Percentiles rank a stretch among this genome's conserved stretches.
Conservation (phyloP, 2,797 vertebrate species). For the Silurus lanzhouensis region DNA sequence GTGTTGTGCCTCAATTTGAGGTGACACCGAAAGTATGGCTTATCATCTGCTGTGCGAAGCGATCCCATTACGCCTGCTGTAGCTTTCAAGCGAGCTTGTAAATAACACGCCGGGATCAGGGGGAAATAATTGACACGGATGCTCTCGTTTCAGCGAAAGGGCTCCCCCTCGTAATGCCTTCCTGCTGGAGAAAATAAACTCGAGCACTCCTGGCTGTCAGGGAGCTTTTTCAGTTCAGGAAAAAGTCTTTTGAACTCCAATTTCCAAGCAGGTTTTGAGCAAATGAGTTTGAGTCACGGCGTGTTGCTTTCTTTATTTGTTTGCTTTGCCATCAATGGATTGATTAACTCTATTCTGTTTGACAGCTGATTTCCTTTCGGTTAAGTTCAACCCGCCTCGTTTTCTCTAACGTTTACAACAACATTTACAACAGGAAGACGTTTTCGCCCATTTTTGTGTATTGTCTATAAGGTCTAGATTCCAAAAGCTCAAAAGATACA, state of each 20-base stretch:
- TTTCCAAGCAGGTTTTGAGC: neutral
- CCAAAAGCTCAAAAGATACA: neutral
- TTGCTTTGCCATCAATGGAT: neutral
- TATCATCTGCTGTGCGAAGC: constrained; percentile 61
- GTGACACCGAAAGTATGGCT: constrained; percentile 65
- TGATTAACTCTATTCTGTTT: neutral
- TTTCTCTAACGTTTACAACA: neutral
- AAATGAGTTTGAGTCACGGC: constrained; percentile 5
- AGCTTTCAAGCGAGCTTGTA: constrained; percentile 66
- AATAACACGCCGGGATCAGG: constrained; percentile 74
- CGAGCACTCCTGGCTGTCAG: constrained; percentile 29
- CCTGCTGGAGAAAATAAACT: constrained; percentile 71
- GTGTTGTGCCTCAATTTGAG: constrained; percentile 75
- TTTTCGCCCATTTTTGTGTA: neutral
- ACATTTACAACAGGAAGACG: neutral
- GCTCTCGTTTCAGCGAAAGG: constrained; percentile 68
- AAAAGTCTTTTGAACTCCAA: constrained; percentile 20
- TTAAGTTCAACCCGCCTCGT: neutral
- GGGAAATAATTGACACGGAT: constrained; percentile 77
- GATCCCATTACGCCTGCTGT: constrained; percentile 68
- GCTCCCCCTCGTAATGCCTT: constrained; percentile 64
- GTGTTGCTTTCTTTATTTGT: neutral
- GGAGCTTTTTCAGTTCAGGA: constrained; percentile 16
- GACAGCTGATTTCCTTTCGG: neutral
- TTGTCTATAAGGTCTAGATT: neutral